Evolutionary conservation across 2,888 invertebrate species (phyloP).

Genomic region (Choristoneura rosaceana): DNA sequence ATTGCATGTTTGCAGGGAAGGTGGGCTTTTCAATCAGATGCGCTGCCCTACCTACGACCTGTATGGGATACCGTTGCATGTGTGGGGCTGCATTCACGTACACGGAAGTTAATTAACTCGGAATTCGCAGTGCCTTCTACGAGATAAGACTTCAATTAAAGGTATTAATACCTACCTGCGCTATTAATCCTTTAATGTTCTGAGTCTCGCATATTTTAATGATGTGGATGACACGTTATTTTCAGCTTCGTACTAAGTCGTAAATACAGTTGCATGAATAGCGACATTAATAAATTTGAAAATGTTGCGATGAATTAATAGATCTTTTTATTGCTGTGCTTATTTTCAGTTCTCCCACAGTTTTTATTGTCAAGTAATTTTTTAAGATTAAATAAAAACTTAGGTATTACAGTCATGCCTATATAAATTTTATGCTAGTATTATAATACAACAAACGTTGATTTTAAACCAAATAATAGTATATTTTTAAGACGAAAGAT

Average conservation of each 20-base stretch:
- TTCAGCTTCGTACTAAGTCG: not conserved
- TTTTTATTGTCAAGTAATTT: no score
- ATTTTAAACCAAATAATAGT: no score
- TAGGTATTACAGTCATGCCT: no score
- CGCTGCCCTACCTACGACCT: slow-evolving; percentile 51
- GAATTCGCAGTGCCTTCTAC: slow-evolving; percentile 14
- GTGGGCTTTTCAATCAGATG: slow-evolving; percentile 74
- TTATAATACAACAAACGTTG: no score
- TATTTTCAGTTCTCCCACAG: no score
- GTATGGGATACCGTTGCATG: slow-evolving; percentile 31
- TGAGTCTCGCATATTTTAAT: not conserved
- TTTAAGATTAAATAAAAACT: no score
- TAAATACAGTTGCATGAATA: not conserved
- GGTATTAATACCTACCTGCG: not conserved
- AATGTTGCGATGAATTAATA: no score
- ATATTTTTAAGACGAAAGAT: no score
- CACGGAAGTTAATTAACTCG: slow-evolving; percentile 36
- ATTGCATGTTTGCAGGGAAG: slow-evolving; percentile 72
- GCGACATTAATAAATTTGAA: not conserved
- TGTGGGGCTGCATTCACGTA: slow-evolving; percentile 23
- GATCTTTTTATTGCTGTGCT: no score
- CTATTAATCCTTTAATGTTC: not conserved
- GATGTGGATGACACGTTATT: not conserved
- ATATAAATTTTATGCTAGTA: no score
- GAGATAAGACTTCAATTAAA: slow-evolving; percentile 27